A percentile compares a stretch with the other conserved stretches of the same genome.
phyloP scores from a whole-genome alignment of 2,113 vertebrate genomes.

The Carassius gibelio region DNA sequence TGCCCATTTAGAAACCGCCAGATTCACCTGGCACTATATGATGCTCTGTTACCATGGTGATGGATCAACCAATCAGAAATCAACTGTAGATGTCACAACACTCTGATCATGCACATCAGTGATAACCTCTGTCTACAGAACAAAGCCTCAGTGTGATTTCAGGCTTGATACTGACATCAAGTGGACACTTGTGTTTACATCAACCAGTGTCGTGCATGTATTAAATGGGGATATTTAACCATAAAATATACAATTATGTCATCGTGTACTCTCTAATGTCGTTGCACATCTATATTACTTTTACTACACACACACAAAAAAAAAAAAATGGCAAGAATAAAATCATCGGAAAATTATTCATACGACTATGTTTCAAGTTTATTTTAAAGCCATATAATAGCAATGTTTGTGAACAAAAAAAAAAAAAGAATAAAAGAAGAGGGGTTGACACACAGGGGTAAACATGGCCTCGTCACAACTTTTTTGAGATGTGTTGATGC shows the following conservation, averaged over 20 bases:
- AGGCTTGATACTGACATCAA: constrained; percentile 38
- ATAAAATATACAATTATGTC: neutral
- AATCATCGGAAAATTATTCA: no score
- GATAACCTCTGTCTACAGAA: neutral
- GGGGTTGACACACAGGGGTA: no score
- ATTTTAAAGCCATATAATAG: no score
- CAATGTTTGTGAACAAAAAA: no score
- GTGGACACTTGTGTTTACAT: neutral
- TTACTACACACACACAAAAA: no score
- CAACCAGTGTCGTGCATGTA: neutral
- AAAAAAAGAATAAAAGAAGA: no score
- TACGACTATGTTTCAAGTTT: no score
- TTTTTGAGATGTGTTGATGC: no score
- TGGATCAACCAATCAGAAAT: constrained; percentile 49
- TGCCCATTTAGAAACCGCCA: constrained; percentile 66
- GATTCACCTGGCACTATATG: constrained; percentile 72
- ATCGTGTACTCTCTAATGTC: neutral
- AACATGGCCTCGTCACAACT: no score
- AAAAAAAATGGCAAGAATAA: neutral
- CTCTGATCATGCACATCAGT: constrained; percentile 1
- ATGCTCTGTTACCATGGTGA: constrained; percentile 69
- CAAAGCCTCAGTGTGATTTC: neutral
- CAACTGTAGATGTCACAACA: neutral
- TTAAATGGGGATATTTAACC: neutral
- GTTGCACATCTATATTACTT: neutral